Evolutionary conservation across 2,113 vertebrate genomes (phyloP).

Genomic region (Cyprinus carpio): DNA sequence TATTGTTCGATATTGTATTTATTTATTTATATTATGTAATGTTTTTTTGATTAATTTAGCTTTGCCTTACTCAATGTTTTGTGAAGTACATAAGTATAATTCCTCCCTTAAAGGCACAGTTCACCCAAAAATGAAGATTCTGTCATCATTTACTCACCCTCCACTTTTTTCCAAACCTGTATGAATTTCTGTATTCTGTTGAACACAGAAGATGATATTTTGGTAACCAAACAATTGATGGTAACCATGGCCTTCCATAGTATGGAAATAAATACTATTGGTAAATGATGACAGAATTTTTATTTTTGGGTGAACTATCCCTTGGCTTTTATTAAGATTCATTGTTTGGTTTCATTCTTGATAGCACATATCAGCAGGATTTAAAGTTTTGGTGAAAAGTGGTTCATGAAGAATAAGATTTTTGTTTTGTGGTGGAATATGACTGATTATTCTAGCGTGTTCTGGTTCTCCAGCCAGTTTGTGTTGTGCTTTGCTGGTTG

Average conservation of each 20-base stretch:
- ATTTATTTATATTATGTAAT: not conserved
- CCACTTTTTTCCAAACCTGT: not conserved
- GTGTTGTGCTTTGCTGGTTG: not conserved
- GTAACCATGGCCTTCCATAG: not conserved
- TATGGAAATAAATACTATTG: not conserved
- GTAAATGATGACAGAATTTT: not conserved
- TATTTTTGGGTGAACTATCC: not conserved
- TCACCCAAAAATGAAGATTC: not conserved
- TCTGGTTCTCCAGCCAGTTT: not conserved
- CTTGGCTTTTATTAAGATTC: not conserved
- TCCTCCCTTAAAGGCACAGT: not conserved
- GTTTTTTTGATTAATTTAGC: not conserved
- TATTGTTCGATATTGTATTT: not conserved
- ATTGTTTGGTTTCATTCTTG: not conserved
- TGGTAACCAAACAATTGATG: too few relatives aligned
- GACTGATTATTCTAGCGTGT: not conserved
- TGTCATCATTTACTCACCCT: not conserved
- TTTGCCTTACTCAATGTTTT: not conserved
- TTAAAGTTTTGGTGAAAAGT: not conserved
- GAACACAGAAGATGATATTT: too few relatives aligned
- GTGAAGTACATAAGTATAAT: conserved; percentile 2
- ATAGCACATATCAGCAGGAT: not conserved
- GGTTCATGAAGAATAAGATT: not conserved
- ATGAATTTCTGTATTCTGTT: not conserved
- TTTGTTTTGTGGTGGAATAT: conserved; percentile 1